phyloP scores from a whole-genome alignment of 2,797 vertebrate genomes.

The Aldrovandia affinis region DNA sequence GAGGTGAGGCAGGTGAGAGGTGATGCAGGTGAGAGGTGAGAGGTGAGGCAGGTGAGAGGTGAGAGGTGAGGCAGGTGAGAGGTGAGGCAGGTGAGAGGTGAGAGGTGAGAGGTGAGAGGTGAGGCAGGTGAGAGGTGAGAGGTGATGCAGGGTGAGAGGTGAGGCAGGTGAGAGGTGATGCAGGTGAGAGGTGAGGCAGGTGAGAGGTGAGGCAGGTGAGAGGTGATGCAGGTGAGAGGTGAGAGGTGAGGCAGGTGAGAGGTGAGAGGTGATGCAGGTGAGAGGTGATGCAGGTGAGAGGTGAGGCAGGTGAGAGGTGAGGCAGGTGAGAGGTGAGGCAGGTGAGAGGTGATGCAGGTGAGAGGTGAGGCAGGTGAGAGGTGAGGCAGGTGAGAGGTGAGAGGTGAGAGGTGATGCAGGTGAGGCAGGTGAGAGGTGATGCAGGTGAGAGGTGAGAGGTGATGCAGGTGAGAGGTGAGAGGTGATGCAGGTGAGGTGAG shows the following conservation, averaged over 20 bases:
- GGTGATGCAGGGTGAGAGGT: too few species aligned
- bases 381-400: neutral
- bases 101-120: neutral
- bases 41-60: neutral
- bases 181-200: neutral
- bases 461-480: neutral
- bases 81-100: neutral
- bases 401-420: neutral
- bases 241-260: neutral
- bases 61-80: too few species aligned
- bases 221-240: conserved; percentile 22
- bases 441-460: neutral
- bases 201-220: neutral
- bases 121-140: conserved; percentile 31
- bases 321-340: too few species aligned
- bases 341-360: neutral
- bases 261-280: too few species aligned
- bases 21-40: conserved; percentile 22
- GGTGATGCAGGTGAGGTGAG: neutral
- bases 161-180: neutral
- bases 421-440: conserved; percentile 26
- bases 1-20: neutral
- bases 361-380: neutral
- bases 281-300: neutral
- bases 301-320: neutral